Conservation (phyloP, 2,113 vertebrate genomes). For the Myotis davidii region DNA sequence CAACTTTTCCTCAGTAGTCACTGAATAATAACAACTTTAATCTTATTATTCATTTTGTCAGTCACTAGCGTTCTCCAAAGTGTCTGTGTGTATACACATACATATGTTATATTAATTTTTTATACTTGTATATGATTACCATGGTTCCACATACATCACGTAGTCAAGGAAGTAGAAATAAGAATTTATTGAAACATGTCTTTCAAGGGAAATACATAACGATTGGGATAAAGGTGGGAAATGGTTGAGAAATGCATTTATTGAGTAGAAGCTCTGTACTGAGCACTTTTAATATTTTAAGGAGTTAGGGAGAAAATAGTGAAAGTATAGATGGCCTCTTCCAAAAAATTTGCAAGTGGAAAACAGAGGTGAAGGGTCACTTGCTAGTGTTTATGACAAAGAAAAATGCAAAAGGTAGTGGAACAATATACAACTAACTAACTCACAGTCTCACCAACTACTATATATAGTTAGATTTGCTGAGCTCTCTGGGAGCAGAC, state of each 20-base stretch:
- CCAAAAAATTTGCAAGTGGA: background rate
- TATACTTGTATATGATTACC: background rate
- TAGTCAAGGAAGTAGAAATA: background rate
- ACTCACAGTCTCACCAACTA: background rate
- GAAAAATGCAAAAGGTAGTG: slow-evolving; percentile 15
- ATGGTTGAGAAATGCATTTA: background rate
- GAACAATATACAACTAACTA: background rate
- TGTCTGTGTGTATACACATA: background rate
- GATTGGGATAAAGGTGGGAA: background rate
- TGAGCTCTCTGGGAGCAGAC: slow-evolving; percentile 26
- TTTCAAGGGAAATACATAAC: slow-evolving; percentile 13
- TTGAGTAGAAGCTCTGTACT: background rate
- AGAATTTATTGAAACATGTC: background rate
- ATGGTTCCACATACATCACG: background rate
- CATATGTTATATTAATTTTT: background rate
- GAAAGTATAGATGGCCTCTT: background rate
- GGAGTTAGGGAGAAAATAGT: background rate
- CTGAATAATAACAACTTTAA: background rate
- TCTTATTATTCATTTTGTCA: background rate
- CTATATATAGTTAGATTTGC: slow-evolving; percentile 37
- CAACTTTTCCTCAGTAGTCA: background rate
- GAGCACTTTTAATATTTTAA: slow-evolving; percentile 7
- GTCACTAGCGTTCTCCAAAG: slow-evolving; percentile 17
- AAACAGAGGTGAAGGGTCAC: background rate
- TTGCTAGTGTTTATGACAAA: slow-evolving; percentile 20